Conservation (phyloP, 2,888 invertebrate species). For the Tenthredo distinguenda region DNA sequence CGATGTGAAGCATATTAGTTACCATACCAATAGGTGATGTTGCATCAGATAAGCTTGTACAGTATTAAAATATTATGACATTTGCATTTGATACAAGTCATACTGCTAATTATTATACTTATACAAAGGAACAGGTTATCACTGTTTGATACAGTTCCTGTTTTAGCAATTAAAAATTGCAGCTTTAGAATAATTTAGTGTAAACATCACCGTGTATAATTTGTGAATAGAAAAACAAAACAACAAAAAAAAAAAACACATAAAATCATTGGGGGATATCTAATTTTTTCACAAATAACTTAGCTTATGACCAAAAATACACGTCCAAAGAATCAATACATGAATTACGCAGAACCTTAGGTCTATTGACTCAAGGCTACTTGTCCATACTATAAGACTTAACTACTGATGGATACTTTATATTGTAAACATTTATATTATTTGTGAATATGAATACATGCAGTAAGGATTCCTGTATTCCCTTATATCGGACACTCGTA, state of each 20-base stretch:
- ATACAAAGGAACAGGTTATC: neutral
- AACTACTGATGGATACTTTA: constrained; percentile 76
- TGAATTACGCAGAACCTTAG: constrained; percentile 70
- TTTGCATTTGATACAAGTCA: constrained; percentile 22
- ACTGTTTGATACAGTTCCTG: constrained; percentile 21
- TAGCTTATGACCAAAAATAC: constrained; percentile 62
- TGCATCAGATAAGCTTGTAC: constrained; percentile 9
- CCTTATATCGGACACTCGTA: constrained; percentile 68
- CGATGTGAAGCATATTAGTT: constrained; percentile 9
- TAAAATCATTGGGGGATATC: neutral
- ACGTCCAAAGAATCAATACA: constrained; percentile 63
- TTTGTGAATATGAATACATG: constrained; percentile 72
- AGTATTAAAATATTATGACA: neutral
- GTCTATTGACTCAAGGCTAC: constrained; percentile 74
- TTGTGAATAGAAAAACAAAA: neutral
- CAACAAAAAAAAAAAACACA: neutral
- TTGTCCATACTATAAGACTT: constrained; percentile 78
- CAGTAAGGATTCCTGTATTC: constrained; percentile 74
- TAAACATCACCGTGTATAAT: constrained; percentile 17
- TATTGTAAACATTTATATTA: constrained; percentile 72
- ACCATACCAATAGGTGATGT: constrained; percentile 11
- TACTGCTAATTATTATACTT: constrained; percentile 7
- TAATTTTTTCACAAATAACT: constrained; percentile 38
- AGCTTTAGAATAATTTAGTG: neutral
- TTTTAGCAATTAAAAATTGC: neutral